Conservation (phyloP, 1,140 invertebrate species). For the Oreohelix idahoensis region DNA sequence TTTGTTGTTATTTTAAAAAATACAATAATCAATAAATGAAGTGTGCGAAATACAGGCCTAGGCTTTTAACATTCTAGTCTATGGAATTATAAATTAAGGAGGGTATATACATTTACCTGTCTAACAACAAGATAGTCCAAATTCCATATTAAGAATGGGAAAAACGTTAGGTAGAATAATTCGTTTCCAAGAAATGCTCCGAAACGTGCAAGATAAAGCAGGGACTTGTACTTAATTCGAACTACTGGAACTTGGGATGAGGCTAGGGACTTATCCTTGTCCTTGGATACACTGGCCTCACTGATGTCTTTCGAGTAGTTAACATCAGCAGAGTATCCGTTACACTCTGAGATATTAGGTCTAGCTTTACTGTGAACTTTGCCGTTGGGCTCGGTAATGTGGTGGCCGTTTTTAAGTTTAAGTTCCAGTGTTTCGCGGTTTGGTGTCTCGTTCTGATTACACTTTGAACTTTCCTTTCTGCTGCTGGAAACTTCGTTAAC, state of each 20-base stretch:
- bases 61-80: too few species aligned
- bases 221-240: conserved; percentile 83
- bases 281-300: background rate
- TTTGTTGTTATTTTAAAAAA: too few species aligned
- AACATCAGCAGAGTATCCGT: background rate
- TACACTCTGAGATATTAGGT: background rate
- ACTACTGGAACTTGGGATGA: background rate
- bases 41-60: too few species aligned
- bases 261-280: background rate
- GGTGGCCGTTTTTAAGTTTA: background rate
- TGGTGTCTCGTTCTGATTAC: background rate
- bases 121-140: conserved; percentile 73
- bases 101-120: conserved; percentile 72
- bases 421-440: background rate
- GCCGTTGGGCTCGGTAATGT: background rate
- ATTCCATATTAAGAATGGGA: conserved; percentile 93
- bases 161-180: conserved; percentile 82
- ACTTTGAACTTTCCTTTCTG: background rate
- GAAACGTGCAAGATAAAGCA: conserved; percentile 88
- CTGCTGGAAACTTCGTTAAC: background rate
- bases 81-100: too few species aligned
- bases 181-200: conserved; percentile 90
- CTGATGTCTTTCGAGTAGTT: background rate
- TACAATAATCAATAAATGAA: too few species aligned
- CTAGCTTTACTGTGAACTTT: background rate